A percentile compares a stretch with the other conserved stretches of the same genome.
Evolutionary conservation across 2,113 vertebrate genomes (phyloP).

Genomic region (Vulpes vulpes): DNA sequence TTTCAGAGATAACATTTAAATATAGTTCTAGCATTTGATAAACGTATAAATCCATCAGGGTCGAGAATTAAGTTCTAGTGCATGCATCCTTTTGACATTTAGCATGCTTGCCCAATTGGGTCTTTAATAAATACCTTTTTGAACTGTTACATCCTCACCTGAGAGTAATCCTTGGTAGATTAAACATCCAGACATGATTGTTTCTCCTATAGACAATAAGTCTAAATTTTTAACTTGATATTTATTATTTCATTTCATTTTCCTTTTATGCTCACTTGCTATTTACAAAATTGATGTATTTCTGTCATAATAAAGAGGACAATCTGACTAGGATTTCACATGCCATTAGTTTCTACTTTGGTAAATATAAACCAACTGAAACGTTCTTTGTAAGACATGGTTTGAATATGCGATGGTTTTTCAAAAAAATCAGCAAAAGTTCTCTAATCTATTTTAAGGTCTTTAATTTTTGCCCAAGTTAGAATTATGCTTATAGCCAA

Average conservation of each 20-base stretch:
- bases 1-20: neutral
- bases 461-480: neutral
- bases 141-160: neutral
- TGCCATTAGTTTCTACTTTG: neutral
- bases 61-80: neutral
- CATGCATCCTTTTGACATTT: neutral
- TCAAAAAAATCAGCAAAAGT: neutral
- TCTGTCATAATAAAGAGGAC: neutral
- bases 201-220: conserved; percentile 12
- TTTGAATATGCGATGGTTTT: neutral
- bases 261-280: neutral
- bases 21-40: neutral
- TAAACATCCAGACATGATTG: neutral
- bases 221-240: neutral
- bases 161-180: neutral
- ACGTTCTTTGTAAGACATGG: neutral
- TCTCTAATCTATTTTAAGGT: neutral
- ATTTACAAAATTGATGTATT: conserved; percentile 21
- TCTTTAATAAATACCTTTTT: neutral
- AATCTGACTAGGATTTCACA: neutral
- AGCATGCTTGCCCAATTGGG: neutral
- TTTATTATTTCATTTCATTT: neutral
- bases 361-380: neutral
- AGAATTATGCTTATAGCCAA: neutral
- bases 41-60: neutral